phyloP scores from a whole-genome alignment of 2,113 vertebrate genomes.

The Neoarius graeffei region DNA sequence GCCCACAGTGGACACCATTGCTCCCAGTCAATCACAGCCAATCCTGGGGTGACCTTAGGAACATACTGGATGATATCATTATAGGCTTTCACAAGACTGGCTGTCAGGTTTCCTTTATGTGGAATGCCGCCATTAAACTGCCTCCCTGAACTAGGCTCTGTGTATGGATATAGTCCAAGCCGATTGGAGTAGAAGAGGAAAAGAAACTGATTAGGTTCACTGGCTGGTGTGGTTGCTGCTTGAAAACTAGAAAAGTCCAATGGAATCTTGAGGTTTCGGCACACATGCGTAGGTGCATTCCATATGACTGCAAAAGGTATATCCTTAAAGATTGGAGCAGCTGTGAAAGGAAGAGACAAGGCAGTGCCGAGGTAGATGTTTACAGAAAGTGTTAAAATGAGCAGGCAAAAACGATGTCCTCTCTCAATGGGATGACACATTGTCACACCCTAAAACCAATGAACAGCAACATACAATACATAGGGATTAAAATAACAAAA shows the following conservation, averaged over 20 bases:
- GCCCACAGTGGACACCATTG: slow-evolving; percentile 86
- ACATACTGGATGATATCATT: slow-evolving; percentile 75
- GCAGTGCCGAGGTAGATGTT: not conserved
- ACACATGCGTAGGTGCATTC: slow-evolving; percentile 80
- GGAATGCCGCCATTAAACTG: slow-evolving; percentile 78
- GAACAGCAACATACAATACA: not conserved
- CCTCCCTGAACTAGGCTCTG: slow-evolving; percentile 56
- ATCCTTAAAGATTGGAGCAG: slow-evolving; percentile 68
- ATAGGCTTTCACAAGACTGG: slow-evolving; percentile 73
- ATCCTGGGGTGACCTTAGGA: slow-evolving; percentile 67
- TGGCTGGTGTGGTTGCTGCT: slow-evolving; percentile 73
- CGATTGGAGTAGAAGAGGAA: slow-evolving; percentile 81
- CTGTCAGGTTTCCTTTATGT: slow-evolving; percentile 68
- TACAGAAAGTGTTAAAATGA: slow-evolving; percentile 38
- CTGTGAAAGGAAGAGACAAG: slow-evolving; percentile 58
- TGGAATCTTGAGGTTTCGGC: slow-evolving; percentile 62
- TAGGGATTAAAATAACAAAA: not conserved
- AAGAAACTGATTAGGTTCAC: slow-evolving; percentile 71
- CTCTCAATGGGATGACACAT: not conserved
- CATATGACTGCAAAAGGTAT: slow-evolving; percentile 79
- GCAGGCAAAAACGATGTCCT: not conserved
- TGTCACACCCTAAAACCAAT: not conserved
- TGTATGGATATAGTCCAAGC: slow-evolving; percentile 83
- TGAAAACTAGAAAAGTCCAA: slow-evolving; percentile 77
- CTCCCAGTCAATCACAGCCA: slow-evolving; percentile 92